Evolutionary conservation across 2,888 invertebrate species (phyloP).

Genomic region (Hartigia nigra): DNA sequence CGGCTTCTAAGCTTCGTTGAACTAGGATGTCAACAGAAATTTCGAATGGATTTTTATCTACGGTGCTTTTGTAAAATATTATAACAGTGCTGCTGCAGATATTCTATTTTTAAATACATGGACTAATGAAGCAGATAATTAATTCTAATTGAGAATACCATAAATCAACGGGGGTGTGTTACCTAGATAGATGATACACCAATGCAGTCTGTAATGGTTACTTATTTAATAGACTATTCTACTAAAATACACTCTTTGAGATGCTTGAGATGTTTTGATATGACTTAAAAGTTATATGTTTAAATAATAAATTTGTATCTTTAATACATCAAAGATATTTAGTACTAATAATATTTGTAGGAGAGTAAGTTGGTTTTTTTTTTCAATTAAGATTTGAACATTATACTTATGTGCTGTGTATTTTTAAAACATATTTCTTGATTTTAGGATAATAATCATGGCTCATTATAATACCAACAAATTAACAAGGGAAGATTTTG

Average conservation of each 20-base stretch:
- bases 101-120: not conserved
- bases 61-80: not conserved
- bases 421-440: not conserved
- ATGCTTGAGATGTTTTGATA: no score
- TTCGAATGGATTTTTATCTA: not conserved
- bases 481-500: slow-evolving; percentile 66
- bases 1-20: not conserved
- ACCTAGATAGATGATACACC: not conserved
- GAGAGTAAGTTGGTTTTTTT: not conserved
- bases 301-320: not conserved
- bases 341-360: not conserved
- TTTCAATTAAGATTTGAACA: not conserved
- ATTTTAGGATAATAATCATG: slow-evolving; percentile 31
- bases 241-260: not conserved
- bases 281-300: not conserved
- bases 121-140: not conserved
- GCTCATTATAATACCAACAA: slow-evolving; percentile 34
- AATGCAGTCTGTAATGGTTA: not conserved
- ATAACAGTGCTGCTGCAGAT: not conserved
- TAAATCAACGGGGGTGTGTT: not conserved
- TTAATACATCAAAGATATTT: not conserved
- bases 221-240: not conserved
- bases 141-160: not conserved
- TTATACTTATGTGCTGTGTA: not conserved
- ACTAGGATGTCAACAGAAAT: not conserved